Evolutionary conservation across 2,888 invertebrate genomes (phyloP), one percentile per base, ranked within the genome.

Genomic region (Thumatha senex): DNA sequence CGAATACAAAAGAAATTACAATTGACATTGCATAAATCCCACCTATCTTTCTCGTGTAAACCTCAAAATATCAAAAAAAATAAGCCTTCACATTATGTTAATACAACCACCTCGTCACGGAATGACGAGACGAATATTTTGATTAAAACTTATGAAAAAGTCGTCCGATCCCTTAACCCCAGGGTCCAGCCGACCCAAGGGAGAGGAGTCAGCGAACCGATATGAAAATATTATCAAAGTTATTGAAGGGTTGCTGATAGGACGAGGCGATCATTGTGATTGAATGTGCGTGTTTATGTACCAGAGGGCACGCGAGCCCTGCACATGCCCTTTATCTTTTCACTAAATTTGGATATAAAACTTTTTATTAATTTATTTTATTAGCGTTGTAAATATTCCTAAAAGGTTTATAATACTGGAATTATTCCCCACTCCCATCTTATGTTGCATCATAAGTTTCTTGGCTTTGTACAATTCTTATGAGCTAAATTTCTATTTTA

Each of bases 81-180:
- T 74, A 74, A 70, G 70, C 64, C 40, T 44, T 61, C 54, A 67
- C 65, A 75, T 78, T 77, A 77, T 76, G 76, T 62, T 71, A 78
- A 78, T 76, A 76, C 67, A 74, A 68, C 66, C 61, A 65, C 63
- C 70, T 67, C 66, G 64, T 74, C 72, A 74, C 70, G 63, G 63
- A 60, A 59, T 61, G 65, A 61, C 59, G 64, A 61, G 67, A 56
- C 67, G 71, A 74, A 76, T 80, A 78, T 80, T 82, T 81, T 82
- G 74, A 80, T 82, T 82, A 82, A 80, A 82, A 78, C 76, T 79
- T 80, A 75, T 72, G 70, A 73, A 76, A 78, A 74, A 74, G 71
- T 71, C 73, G 75, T 74, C 68, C 60, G 44, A 46, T 53, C 48
- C 38, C 13, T 29, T 31, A 24, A 45, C 30, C 41, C 46, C 44